Evolutionary conservation across 2,888 invertebrate species (phyloP).

Genomic region (Rhorus exstirpatorius): DNA sequence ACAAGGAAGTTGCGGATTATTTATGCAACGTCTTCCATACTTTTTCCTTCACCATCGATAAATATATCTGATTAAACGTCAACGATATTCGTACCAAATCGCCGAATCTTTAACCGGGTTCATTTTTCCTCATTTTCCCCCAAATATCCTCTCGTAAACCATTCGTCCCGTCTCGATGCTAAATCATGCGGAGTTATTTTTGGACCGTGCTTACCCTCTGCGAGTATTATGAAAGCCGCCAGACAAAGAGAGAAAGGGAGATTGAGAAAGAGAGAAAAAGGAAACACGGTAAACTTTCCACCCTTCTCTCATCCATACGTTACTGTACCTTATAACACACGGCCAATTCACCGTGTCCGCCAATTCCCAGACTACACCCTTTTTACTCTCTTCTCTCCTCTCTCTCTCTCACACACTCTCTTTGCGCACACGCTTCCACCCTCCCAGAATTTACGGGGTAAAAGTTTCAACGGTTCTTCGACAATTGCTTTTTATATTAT

Average conservation of each 20-base stretch:
- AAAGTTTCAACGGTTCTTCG: constrained; percentile 51
- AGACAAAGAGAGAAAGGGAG: not conserved
- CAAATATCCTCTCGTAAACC: constrained; percentile 41
- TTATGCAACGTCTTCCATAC: not conserved
- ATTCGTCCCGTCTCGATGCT: constrained; percentile 41
- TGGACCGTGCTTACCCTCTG: constrained; percentile 60
- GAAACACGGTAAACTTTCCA: constrained; percentile 31
- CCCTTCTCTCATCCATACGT: constrained; percentile 34
- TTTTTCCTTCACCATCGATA: not conserved
- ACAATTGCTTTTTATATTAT: constrained; percentile 52
- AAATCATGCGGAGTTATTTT: constrained; percentile 69
- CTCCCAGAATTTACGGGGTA: constrained; percentile 47
- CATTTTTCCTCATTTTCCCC: constrained; percentile 24
- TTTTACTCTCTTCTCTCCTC: constrained; percentile 3
- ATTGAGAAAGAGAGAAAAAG: not conserved
- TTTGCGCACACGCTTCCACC: constrained; percentile 18
- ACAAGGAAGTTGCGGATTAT: not conserved
- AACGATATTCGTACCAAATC: not conserved
- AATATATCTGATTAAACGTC: not conserved
- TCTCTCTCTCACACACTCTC: constrained; percentile 15
- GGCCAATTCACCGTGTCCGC: constrained; percentile 42
- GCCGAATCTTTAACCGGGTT: not conserved
- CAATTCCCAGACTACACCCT: constrained; percentile 39
- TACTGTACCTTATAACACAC: constrained; percentile 32
- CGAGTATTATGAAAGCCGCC: constrained; percentile 49